phyloP scores from a whole-genome alignment of 1,140 invertebrate genomes.

The Hycleus cichorii region DNA sequence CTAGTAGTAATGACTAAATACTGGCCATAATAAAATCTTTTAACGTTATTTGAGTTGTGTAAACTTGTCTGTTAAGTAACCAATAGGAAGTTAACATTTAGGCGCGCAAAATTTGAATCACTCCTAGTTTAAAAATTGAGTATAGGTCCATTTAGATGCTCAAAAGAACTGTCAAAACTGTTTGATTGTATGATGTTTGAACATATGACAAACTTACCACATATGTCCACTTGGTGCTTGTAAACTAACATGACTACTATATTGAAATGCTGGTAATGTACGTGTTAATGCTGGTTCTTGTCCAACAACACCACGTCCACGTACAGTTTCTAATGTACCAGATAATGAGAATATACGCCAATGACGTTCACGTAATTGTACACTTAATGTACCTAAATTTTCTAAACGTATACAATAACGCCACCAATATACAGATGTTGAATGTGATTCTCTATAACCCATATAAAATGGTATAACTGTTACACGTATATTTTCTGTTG shows the following conservation, averaged over 20 bases:
- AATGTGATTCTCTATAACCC: conserved; percentile 84
- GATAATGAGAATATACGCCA: conserved; percentile 95
- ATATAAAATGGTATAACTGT: conserved; percentile 98
- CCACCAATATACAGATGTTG: conserved; percentile 91
- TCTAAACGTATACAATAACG: conserved; percentile 93
- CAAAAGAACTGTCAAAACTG: too few relatives aligned
- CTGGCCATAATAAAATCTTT: too few relatives aligned
- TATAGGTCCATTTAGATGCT: too few relatives aligned
- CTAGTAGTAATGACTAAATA: too few relatives aligned
- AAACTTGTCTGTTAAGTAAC: too few relatives aligned
- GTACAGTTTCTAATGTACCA: conserved; percentile 89
- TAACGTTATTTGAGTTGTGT: too few relatives aligned
- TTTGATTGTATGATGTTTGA: too few relatives aligned
- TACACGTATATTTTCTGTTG: conserved; percentile 88
- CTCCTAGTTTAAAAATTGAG: too few relatives aligned
- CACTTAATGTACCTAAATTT: conserved; percentile 81
- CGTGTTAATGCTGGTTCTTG: conserved; percentile 89
- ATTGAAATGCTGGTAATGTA: conserved; percentile 89
- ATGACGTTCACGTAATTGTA: conserved; percentile 89
- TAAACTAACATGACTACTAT: conserved; percentile 91
- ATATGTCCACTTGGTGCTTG: conserved; percentile 97
- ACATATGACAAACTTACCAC: conserved; percentile 59
- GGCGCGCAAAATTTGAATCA: too few relatives aligned
- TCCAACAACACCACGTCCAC: conserved; percentile 89
- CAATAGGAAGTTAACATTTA: too few relatives aligned